Conservation (phyloP, 2,888 invertebrate genomes). For the Antheraea yamamai region DNA sequence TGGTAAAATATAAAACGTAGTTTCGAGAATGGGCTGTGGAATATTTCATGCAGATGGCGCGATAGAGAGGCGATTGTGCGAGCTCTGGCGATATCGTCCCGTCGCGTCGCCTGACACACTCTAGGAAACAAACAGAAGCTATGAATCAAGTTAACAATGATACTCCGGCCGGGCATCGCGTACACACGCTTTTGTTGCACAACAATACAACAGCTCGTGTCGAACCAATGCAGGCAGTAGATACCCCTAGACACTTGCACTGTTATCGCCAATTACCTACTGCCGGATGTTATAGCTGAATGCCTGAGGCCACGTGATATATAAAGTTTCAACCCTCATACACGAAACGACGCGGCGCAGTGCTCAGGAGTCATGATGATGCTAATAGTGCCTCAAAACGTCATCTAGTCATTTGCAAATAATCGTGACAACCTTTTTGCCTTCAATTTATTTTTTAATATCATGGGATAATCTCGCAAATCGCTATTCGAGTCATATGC, state of each 20-base stretch:
- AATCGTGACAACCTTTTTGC: neutral
- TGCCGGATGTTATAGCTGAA: slow-evolving; percentile 2
- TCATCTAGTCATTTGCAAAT: neutral
- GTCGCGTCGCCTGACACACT: slow-evolving; percentile 57
- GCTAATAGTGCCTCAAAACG: neutral
- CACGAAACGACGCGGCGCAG: neutral
- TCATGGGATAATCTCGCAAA: neutral
- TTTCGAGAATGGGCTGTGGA: slow-evolving; percentile 43
- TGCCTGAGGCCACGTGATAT: neutral
- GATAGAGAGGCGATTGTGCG: slow-evolving; percentile 52
- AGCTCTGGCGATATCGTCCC: slow-evolving; percentile 31
- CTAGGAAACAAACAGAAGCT: slow-evolving; percentile 65
- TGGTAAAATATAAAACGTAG: neutral
- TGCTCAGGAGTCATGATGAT: too few relatives aligned
- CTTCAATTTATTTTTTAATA: neutral
- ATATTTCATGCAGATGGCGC: slow-evolving; percentile 77
- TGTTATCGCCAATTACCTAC: slow-evolving; percentile 9
- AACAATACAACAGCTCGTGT: slow-evolving; percentile 31
- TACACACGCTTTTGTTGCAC: slow-evolving; percentile 32
- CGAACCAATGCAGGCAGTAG: neutral
- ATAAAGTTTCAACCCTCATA: neutral
- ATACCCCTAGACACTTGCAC: neutral
- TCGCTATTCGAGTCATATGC: neutral
- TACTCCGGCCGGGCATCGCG: slow-evolving; percentile 19
- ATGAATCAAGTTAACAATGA: slow-evolving; percentile 60